Conservation (phyloP, 1,140 invertebrate species). For the Mercenaria mercenaria region DNA sequence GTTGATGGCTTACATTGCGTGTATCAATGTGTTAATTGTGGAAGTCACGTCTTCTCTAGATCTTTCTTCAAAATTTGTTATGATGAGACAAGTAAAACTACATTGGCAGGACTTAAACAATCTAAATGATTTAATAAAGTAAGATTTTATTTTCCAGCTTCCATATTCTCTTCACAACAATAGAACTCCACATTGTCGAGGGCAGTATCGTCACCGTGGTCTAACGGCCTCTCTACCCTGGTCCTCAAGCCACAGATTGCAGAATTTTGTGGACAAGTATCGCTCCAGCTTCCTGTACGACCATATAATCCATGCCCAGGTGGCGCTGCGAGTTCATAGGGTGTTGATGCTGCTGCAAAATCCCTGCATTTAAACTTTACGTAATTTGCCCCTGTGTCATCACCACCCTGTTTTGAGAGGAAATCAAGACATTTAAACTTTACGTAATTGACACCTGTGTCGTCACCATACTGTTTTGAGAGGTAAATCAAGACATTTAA, state of each 20-base stretch:
- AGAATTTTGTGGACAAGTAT: neutral
- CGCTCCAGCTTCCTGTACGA: neutral
- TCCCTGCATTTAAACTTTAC: neutral
- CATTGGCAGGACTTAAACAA: too few species aligned
- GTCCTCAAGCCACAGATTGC: slow-evolving; percentile 21
- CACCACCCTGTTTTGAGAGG: neutral
- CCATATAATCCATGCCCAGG: neutral
- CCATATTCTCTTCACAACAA: neutral
- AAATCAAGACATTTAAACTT: slow-evolving; percentile 13
- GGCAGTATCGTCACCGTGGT: neutral
- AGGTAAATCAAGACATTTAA: neutral
- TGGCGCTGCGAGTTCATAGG: neutral
- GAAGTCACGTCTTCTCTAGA: too few species aligned
- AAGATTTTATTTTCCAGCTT: neutral
- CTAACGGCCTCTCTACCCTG: neutral
- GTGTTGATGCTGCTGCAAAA: neutral
- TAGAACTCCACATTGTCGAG: neutral
- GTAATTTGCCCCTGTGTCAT: neutral
- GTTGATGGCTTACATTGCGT: too few species aligned
- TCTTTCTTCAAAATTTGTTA: too few species aligned
- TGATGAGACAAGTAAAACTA: too few species aligned
- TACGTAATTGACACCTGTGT: neutral
- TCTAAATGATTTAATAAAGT: too few species aligned
- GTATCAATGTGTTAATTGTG: too few species aligned
- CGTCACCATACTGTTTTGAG: neutral